Conservation (phyloP, 2,797 vertebrate genomes). For the Etheostoma nigrum region DNA sequence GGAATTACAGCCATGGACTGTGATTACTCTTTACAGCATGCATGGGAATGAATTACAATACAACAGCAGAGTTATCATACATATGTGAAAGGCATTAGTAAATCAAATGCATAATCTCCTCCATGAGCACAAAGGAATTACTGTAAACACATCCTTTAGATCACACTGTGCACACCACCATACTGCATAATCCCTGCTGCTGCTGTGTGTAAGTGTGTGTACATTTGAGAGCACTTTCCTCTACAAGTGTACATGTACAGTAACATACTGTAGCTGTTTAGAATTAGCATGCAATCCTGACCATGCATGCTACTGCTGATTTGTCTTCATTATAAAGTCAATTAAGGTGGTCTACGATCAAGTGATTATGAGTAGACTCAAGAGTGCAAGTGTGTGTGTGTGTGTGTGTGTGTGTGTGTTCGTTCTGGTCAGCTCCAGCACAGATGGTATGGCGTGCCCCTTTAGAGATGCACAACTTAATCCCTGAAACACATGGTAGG, state of each 20-base stretch:
- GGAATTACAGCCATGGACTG: no score
- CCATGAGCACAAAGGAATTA: constrained; percentile 43
- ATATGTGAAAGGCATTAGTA: constrained; percentile 36
- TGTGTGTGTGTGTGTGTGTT: background rate
- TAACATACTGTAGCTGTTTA: background rate
- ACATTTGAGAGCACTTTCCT: background rate
- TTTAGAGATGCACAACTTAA: constrained; percentile 63
- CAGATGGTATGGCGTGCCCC: constrained; percentile 72
- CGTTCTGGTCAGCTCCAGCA: constrained; percentile 58
- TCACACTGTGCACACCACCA: constrained; percentile 9
- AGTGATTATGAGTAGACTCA: constrained; percentile 10
- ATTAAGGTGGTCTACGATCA: constrained; percentile 1
- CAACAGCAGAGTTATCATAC: background rate
- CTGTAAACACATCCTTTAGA: constrained; percentile 20
- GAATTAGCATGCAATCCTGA: constrained; percentile 7
- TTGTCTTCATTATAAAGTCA: constrained; percentile 13
- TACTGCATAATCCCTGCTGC: background rate
- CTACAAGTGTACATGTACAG: background rate
- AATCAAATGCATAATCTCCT: constrained; percentile 38
- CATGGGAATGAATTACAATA: no score
- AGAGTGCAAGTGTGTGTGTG: background rate
- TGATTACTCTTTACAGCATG: no score
- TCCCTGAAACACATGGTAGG: constrained; percentile 67
- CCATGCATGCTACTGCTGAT: constrained; percentile 6
- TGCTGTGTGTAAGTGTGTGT: background rate